Evolutionary conservation across 2,888 invertebrate species (phyloP).

Genomic region (Erannis defoliaria): DNA sequence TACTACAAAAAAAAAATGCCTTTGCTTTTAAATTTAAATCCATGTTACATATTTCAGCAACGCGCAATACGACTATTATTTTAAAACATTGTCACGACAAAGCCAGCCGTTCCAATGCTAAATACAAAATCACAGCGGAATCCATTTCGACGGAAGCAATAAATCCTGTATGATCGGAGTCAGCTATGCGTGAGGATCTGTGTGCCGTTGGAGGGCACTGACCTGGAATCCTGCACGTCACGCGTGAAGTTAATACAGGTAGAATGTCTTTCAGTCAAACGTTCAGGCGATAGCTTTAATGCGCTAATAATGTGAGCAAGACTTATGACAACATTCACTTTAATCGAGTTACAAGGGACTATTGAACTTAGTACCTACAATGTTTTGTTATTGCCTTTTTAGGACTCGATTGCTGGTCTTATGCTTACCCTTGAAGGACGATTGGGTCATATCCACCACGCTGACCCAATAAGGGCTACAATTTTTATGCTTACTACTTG

Average conservation of each 20-base stretch:
- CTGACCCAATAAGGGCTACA: too few relatives aligned
- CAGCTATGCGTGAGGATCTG: constrained; percentile 48
- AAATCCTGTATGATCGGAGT: constrained; percentile 36
- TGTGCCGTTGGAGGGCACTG: constrained; percentile 45
- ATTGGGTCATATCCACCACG: too few relatives aligned
- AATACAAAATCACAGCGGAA: constrained; percentile 42
- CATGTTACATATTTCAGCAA: not conserved
- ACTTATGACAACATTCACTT: too few relatives aligned
- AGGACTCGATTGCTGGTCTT: too few relatives aligned
- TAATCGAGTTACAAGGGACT: too few relatives aligned
- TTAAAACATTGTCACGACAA: constrained; percentile 7
- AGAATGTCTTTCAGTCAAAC: constrained; percentile 24
- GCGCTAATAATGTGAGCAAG: not conserved
- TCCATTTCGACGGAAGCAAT: constrained; percentile 37
- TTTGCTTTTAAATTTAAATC: too few relatives aligned
- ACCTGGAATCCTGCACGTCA: constrained; percentile 48
- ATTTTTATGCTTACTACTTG: too few relatives aligned
- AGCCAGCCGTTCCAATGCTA: constrained; percentile 19
- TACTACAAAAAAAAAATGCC: not conserved
- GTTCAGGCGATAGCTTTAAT: not conserved
- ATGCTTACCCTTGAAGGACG: too few relatives aligned
- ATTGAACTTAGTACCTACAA: too few relatives aligned
- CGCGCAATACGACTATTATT: not conserved
- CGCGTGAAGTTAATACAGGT: constrained; percentile 45
- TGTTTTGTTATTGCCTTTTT: too few relatives aligned